Percentiles rank a stretch among this genome's conserved stretches.
These are phyloP conservation scores for Mola mola DNA, from an alignment of 2,113 vertebrate genomes.

Conservation along the genomic window DNA sequence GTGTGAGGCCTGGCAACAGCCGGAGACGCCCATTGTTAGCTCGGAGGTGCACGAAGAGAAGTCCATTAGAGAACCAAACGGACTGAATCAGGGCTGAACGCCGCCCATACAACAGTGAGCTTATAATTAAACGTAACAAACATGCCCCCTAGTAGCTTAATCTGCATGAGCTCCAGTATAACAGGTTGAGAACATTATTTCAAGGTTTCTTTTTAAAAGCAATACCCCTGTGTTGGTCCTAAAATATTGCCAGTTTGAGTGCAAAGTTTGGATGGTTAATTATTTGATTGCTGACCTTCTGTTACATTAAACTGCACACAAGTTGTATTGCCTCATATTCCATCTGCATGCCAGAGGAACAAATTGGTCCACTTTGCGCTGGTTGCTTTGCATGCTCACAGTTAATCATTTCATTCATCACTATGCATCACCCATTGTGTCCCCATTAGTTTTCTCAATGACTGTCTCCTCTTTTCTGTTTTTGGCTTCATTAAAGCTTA, in stretches of 20 bases:
- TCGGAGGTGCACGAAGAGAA: constrained; percentile 14
- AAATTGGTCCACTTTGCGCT: constrained; percentile 18
- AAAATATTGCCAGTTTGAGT: constrained; percentile 1
- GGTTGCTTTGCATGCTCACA: constrained; percentile 22
- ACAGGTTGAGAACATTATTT: constrained; percentile 9
- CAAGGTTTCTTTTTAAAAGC: constrained; percentile 9
- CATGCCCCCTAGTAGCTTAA: constrained; percentile 23
- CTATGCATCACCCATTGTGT: constrained; percentile 34
- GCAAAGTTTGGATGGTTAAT: constrained; percentile 34
- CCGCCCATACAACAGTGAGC: constrained; percentile 18
- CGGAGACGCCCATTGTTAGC: constrained; percentile 13
- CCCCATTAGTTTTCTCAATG: constrained; percentile 22
- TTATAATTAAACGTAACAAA: not conserved
- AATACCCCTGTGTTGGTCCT: constrained; percentile 1
- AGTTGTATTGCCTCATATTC: constrained; percentile 21
- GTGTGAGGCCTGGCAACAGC: constrained; percentile 10
- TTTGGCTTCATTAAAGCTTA: constrained; percentile 72
- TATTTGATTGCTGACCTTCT: constrained; percentile 36
- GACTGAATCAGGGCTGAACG: constrained; percentile 24
- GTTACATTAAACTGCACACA: constrained; percentile 37
- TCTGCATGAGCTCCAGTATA: constrained; percentile 45
- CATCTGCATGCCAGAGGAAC: constrained; percentile 32
- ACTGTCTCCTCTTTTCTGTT: constrained; percentile 35
- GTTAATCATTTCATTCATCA: constrained; percentile 27
- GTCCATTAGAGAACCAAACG: constrained; percentile 30